Evolutionary conservation across 37 sponge, comb jelly and placozoan genomes (phyloP), one percentile per base, ranked within the genome.

Genomic region (Haliclona indistincta): DNA sequence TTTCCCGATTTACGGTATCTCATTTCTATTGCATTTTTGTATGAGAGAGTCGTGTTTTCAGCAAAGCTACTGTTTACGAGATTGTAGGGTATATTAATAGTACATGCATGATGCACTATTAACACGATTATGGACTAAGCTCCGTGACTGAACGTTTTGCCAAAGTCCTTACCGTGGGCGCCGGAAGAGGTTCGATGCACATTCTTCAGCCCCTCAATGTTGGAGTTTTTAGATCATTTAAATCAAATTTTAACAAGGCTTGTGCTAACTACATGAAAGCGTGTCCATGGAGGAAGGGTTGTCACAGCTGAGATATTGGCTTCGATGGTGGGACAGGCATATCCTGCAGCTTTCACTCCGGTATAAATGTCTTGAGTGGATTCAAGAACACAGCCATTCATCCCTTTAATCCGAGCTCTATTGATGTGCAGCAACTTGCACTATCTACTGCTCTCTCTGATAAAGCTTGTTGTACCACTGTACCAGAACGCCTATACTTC

Each of bases 161-260:
- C n/a, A n/a, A n/a, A n/a, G n/a, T n/a, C n/a, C n/a, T n/a, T n/a
- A n/a, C n/a, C n/a, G n/a, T n/a, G n/a, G n/a, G n/a, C n/a, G n/a
- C n/a, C n/a, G n/a, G n/a, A n/a, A n/a, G n/a, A n/a, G n/a, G n/a
- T n/a, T n/a, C n/a, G n/a, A n/a, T n/a, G n/a, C 82, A 81, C 45
- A 81, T 81, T 54, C 73, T 88, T 2, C 88, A 88, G 73, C 82
- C 78, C 20, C 39, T 88, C 5, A 78, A 88, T 81, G 82, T 88
- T 3, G 73, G 82, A 10, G 77, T 81, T 2, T 81, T 88, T 58
- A 88, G 78, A 56, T 81, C 88, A 1, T 76, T 86, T 26, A 79
- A 78, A 49, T 25, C 71, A 36, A 7, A 58, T 26, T 86, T 79
- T 62, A 41, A 40, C 40, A 86, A 79, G 41, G 86, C 79, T 1